Base-by-base conservation (phyloP, 2,888 invertebrate genomes). In the Cenopis cana region DNA sequence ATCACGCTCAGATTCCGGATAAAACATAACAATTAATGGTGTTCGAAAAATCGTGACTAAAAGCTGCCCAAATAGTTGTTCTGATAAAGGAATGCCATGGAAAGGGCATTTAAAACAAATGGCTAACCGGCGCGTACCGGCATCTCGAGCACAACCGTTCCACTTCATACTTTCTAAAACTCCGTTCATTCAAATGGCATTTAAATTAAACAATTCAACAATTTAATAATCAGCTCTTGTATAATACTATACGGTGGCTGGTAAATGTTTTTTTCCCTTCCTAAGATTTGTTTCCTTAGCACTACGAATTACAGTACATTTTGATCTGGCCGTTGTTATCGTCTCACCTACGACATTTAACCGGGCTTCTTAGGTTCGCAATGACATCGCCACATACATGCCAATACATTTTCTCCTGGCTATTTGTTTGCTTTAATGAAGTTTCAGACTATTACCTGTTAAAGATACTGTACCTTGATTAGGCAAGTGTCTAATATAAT, bases 141-240 rank as follows among this genome's bases (percentile, higher is more conserved):
- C 75, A 74, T 77, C 77, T 77, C 81, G 82, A 82, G 79, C 84
- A 80, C 82, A 81, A 81, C 82, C 79, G 80, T 79, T 78, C 82
- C 79, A 82, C 62, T 59, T 49, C 64, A 64, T 85, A 88, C 89
- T 89, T 89, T 90, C 88, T 88, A 88, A 89, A 87, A 88, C 85
- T 81, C 81, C 86, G 87, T 85, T 87, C 87, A 86, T 86, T 87
- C 78, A 84, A 83, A 82, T 82, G 81, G 81, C 85, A 85, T 89
- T 88, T 85, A 86, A 88, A 86, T 87, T 85, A 85, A 71, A 71
- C 71, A 71, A 67, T 86, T 86, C 84, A 82, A 84, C 84, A 86
- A 84, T 86, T 84, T 85, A 83, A 85, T 77, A 80, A 81, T 81
- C 81, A 81, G 81, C 76, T 79, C 81, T 84, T 81, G 81, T 84